Conservation (phyloP, 2,888 invertebrate genomes). For the Epinotia demarniana region DNA sequence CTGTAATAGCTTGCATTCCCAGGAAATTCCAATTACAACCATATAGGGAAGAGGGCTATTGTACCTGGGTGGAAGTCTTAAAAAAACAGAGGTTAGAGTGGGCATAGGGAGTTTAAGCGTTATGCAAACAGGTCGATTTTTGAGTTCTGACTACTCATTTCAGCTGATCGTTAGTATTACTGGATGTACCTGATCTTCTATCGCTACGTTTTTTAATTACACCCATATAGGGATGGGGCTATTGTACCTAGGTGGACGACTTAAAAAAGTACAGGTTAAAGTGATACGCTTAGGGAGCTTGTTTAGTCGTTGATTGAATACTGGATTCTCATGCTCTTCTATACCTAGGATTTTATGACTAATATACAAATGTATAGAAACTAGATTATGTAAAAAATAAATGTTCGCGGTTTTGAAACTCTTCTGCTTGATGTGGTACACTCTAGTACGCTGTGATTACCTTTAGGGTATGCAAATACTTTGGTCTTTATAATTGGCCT, state of each 20-base stretch:
- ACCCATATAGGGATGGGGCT: conserved; percentile 69
- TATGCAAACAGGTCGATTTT: neutral
- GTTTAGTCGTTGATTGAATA: neutral
- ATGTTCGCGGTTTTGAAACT: too few relatives aligned
- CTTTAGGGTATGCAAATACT: neutral
- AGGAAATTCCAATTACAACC: conserved; percentile 75
- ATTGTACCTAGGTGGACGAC: conserved; percentile 56
- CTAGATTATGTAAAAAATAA: neutral
- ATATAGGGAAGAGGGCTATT: conserved; percentile 68
- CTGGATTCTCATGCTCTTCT: neutral
- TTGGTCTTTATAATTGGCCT: conserved; percentile 1
- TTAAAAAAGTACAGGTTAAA: conserved; percentile 18
- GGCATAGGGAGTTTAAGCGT: neutral
- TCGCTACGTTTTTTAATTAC: conserved; percentile 59
- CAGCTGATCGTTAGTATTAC: neutral
- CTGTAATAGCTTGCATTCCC: conserved; percentile 62
- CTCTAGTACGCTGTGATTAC: too few relatives aligned
- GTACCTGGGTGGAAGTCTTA: conserved; percentile 50
- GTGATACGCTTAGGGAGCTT: neutral
- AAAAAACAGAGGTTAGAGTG: conserved; percentile 42
- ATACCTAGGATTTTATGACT: conserved; percentile 42
- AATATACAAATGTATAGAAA: neutral
- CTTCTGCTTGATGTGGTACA: too few relatives aligned
- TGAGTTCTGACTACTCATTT: neutral
- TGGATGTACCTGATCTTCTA: neutral